Evolutionary conservation across 2,113 vertebrate genomes (phyloP), one percentile per base, ranked within the genome.

Genomic region (Rhea pennata): DNA sequence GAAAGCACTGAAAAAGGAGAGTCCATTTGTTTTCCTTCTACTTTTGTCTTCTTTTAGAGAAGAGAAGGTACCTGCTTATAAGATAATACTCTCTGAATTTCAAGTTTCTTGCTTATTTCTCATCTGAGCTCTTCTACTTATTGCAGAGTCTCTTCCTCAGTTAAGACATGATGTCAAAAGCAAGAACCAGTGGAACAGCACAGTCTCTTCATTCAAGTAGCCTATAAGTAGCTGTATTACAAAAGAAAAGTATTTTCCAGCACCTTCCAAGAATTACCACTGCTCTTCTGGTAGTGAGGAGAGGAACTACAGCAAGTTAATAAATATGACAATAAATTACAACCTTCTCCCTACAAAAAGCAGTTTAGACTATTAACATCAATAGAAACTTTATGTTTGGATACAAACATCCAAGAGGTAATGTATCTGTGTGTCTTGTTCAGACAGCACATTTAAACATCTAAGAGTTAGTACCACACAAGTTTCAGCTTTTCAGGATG

Each of bases 321-420:
- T 96, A 96, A 95, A 96, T 96, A 96, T 6, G 31, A 87, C 93
- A 95, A 96, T 95, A 96, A 97, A 93, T 96, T 95, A 94, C 6
- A 95, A 33, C 59, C 61, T 83, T 74, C 58, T 93, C 50, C 90
- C 44, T 42, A 82, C 16, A 24, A 89, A 87, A 73, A 40, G 64
- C 42, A 62, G 8, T 88, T 74, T 74, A 84, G 39, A 39, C 44
- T 81, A 80, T 66, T 92, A 92, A 86, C 70, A 78, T 62, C 66
- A 78, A 54, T 17, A 95, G 39, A 94, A 93, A 90, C 39, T 73
- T 81, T 69, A 67, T 72, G 66, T 70, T 88, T 83, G 61, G 46
- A 93, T 78, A 84, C 62, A 93, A 97, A 95, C 59, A 89, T 58
- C 40, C 50, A 83, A 70, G 77, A 96, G 58, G 91, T 86, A 76